A percentile compares a stretch with the other conserved stretches of the same genome.
phyloP scores from a whole-genome alignment of 1,140 invertebrate genomes.

The Drosophila sturtevanti region DNA sequence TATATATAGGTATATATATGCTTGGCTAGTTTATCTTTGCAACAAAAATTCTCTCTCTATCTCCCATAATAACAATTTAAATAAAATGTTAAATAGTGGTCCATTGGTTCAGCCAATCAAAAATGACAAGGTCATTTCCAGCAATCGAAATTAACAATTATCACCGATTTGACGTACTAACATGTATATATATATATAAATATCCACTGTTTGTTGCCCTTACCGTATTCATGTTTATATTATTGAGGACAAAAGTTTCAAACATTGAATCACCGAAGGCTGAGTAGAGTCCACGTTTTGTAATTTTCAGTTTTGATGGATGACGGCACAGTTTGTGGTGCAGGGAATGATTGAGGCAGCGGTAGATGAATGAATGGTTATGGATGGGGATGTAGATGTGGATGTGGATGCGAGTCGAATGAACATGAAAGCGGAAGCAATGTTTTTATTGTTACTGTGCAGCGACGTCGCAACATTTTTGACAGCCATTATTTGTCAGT shows the following conservation, averaged over 20 bases:
- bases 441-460: conserved; percentile 21
- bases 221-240: background rate
- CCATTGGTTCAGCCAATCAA: background rate
- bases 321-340: background rate
- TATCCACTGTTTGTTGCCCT: background rate
- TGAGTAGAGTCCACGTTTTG: conserved; percentile 2
- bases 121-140: background rate
- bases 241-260: background rate
- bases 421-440: background rate
- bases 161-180: background rate
- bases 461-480: conserved; percentile 22
- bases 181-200: background rate
- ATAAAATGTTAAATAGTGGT: background rate
- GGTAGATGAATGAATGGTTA: background rate
- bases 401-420: background rate
- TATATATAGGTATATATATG: too few species aligned
- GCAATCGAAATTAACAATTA: conserved; percentile 2
- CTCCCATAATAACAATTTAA: conserved; percentile 2
- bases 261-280: background rate
- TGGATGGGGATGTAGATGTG: background rate
- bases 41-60: background rate
- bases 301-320: conserved; percentile 39
- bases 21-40: background rate
- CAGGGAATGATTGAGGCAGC: background rate
- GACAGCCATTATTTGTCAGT: conserved; percentile 41